phyloP scores from a whole-genome alignment of 2,888 invertebrate species.

The Tyria jacobaeae region DNA sequence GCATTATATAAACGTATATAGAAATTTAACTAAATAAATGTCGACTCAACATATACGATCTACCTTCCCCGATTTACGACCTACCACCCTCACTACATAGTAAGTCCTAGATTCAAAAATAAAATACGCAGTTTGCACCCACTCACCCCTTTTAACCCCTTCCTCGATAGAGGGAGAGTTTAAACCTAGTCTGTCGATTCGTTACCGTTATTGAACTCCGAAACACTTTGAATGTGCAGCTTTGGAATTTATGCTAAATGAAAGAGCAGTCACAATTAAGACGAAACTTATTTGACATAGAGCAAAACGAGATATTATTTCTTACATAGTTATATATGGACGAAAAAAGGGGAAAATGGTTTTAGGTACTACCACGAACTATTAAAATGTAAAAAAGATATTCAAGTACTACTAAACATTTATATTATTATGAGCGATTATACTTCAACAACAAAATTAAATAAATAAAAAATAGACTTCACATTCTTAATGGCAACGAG shows the following conservation, averaged over 20 bases:
- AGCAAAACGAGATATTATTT: not conserved
- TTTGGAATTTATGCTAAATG: not conserved
- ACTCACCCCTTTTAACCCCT: not conserved
- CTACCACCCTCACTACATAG: slow-evolving; percentile 9
- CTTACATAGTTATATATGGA: too few relatives aligned
- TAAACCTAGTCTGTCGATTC: slow-evolving; percentile 36
- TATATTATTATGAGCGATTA: too few relatives aligned
- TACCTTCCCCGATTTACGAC: not conserved
- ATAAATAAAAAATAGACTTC: too few relatives aligned
- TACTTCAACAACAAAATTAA: too few relatives aligned
- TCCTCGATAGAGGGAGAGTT: slow-evolving; percentile 5
- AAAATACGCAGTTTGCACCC: slow-evolving; percentile 11
- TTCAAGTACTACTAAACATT: too few relatives aligned
- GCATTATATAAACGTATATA: not conserved
- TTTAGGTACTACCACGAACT: too few relatives aligned
- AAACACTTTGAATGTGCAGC: not conserved
- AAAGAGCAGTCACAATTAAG: slow-evolving; percentile 8
- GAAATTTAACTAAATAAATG: not conserved
- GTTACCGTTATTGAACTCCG: slow-evolving; percentile 34
- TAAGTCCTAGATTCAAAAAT: slow-evolving; percentile 23
- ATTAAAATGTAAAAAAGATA: too few relatives aligned
- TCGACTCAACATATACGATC: not conserved
- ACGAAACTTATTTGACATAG: not conserved
- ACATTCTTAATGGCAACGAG: too few relatives aligned
- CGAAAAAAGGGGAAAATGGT: too few relatives aligned